A percentile compares a stretch with the other conserved stretches of the same genome.
Conservation (phyloP, 2,113 vertebrate genomes). For the Macrotus californicus region DNA sequence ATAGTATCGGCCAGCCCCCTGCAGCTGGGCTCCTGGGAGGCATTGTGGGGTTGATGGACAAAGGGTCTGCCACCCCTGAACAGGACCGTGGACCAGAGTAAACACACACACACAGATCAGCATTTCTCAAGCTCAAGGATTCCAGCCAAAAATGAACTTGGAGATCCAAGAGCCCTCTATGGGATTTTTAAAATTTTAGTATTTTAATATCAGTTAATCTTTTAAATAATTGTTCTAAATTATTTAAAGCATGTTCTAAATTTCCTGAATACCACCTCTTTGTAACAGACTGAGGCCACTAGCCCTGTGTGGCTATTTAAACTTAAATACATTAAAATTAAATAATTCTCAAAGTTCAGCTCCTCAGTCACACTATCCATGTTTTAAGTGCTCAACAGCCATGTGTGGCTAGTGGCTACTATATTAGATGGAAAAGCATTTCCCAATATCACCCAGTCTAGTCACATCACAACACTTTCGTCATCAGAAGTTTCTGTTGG, state of each 20-base stretch:
- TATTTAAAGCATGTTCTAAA: not conserved
- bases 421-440: not conserved
- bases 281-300: not conserved
- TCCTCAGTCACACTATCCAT: not conserved
- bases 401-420: not conserved
- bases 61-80: not conserved
- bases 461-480: not conserved
- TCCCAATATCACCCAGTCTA: not conserved
- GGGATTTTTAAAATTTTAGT: not conserved
- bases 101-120: not conserved
- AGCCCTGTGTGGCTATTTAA: not conserved
- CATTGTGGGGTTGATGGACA: not conserved
- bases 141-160: not conserved
- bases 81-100: not conserved
- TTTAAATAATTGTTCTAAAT: too few species aligned
- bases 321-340: not conserved
- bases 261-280: not conserved
- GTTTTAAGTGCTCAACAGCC: not conserved
- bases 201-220: conserved; percentile 14
- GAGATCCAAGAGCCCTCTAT: not conserved
- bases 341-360: not conserved
- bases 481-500: not conserved
- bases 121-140: not conserved
- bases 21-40: too few species aligned
- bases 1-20: not conserved